A percentile compares a stretch with the other conserved stretches of the same genome.
These are phyloP conservation scores for Pristionchus mayeri DNA, from an alignment of 2,888 invertebrate genomes.

Conservation along the genomic window DNA sequence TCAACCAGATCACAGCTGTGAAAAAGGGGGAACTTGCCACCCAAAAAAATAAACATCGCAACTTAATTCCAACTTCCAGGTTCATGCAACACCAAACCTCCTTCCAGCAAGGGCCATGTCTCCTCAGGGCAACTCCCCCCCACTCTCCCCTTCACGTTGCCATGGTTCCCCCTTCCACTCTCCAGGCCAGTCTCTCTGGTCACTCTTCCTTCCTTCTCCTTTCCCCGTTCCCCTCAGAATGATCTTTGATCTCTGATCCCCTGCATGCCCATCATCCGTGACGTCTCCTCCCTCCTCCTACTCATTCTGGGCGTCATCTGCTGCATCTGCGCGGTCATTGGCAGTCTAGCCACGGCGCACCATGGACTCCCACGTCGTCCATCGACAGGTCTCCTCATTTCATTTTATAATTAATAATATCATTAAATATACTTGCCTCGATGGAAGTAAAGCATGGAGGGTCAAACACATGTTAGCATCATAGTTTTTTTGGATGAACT, in stretches of 20 bases:
- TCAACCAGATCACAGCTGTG: background rate
- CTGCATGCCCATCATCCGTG: background rate
- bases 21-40: too few relatives aligned
- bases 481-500: too few relatives aligned
- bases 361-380: conserved; percentile 43
- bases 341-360: background rate
- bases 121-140: too few relatives aligned
- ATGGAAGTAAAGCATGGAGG: too few relatives aligned
- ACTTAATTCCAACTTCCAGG: background rate
- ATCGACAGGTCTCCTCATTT: conserved; percentile 38
- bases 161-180: too few relatives aligned
- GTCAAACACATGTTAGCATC: too few relatives aligned
- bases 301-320: conserved; percentile 37
- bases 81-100: background rate
- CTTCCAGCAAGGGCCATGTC: background rate
- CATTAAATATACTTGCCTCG: too few relatives aligned
- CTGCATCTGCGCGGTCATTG: conserved; percentile 40
- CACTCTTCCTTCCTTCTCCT: background rate
- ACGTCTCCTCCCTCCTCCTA: conserved; percentile 12
- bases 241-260: conserved; percentile 18
- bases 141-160: too few relatives aligned
- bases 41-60: conserved; percentile 15
- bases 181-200: background rate
- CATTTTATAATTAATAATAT: background rate
- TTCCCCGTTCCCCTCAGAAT: background rate